A percentile compares a stretch with the other conserved stretches of the same genome.
Conservation (phyloP, 2,888 invertebrate genomes). For the Cephus sareptanus region DNA sequence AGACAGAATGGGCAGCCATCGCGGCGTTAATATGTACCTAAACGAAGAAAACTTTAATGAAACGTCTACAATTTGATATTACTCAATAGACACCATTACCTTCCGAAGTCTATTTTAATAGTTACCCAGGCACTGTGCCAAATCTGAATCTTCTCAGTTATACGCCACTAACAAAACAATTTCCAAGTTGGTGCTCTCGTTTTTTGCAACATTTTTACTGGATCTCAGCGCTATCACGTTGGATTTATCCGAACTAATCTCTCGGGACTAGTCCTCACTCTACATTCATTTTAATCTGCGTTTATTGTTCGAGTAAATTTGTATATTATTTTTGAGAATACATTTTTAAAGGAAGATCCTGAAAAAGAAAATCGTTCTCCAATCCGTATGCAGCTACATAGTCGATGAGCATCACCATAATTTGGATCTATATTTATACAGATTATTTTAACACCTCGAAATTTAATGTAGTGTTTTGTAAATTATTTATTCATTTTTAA, state of each 20-base stretch:
- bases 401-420: background rate
- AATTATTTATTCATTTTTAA: background rate
- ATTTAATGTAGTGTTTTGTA: background rate
- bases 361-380: background rate
- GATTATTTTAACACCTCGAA: background rate
- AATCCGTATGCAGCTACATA: background rate
- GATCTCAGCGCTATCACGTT: background rate
- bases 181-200: background rate
- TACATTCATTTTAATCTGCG: background rate
- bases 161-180: background rate
- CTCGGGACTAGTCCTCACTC: background rate
- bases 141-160: background rate
- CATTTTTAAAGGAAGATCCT: background rate
- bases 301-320: background rate
- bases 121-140: slow-evolving; percentile 34
- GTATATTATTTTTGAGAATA: background rate
- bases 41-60: slow-evolving; percentile 16
- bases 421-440: background rate
- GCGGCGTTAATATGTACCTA: slow-evolving; percentile 20
- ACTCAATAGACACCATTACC: slow-evolving; percentile 29
- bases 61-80: slow-evolving; percentile 17
- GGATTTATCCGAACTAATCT: background rate
- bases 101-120: slow-evolving; percentile 53
- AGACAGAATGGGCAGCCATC: slow-evolving; percentile 55
- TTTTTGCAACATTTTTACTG: background rate